Evolutionary conservation across 2,113 vertebrate species (phyloP).

Genomic region (Takifugu flavidus): DNA sequence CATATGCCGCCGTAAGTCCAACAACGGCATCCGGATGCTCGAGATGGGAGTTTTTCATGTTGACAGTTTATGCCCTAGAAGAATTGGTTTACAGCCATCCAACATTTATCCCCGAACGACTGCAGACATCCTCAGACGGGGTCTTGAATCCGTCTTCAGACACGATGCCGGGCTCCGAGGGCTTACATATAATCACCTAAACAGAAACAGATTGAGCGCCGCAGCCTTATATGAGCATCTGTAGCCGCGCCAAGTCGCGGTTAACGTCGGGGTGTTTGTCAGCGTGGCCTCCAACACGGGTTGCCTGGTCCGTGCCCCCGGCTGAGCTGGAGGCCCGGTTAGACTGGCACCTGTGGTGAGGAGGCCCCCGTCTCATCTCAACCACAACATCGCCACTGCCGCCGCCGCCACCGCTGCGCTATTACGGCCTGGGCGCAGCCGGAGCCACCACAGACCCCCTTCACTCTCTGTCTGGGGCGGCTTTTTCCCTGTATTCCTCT

Average conservation of each 20-base stretch:
- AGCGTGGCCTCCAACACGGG: constrained; percentile 1
- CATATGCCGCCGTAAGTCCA: background rate
- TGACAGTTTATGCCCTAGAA: constrained; percentile 25
- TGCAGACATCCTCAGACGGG: constrained; percentile 15
- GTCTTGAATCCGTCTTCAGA: constrained; percentile 35
- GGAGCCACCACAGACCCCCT: constrained; percentile 49
- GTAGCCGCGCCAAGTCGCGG: constrained; percentile 37
- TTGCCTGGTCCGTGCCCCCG: constrained; percentile 30
- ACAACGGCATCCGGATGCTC: constrained; percentile 33
- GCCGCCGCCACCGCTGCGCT: constrained; percentile 24
- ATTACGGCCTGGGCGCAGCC: constrained; percentile 22
- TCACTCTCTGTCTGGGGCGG: constrained; percentile 30
- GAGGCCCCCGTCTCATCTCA: constrained; percentile 45
- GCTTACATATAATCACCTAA: constrained; percentile 48
- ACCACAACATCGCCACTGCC: constrained; percentile 54
- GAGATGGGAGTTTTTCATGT: constrained; percentile 36
- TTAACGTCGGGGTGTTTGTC: constrained; percentile 40
- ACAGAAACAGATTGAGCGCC: constrained; percentile 55
- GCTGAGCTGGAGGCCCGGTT: constrained; percentile 38
- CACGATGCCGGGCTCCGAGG: constrained; percentile 26
- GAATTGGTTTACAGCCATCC: constrained; percentile 37
- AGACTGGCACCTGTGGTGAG: constrained; percentile 60
- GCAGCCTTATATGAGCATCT: constrained; percentile 36
- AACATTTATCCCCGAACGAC: constrained; percentile 14
- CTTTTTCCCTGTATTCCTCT: background rate